Base-by-base conservation (phyloP, 2,797 vertebrate genomes). In the Meda fulgida region DNA sequence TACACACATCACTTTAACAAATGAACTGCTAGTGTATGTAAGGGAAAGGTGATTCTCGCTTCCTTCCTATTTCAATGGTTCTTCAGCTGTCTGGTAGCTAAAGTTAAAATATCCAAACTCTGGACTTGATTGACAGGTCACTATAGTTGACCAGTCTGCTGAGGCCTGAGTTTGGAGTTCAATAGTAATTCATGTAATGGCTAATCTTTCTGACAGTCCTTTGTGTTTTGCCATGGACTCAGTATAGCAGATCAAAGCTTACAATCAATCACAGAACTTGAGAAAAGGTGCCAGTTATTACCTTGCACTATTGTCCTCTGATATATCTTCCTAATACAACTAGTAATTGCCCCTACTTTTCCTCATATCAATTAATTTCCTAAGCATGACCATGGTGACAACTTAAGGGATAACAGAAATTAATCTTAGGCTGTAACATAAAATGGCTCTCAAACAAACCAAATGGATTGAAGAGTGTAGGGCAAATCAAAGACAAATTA, bases 61-160 rank as follows among this genome's bases (percentile, higher is more conserved):
- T 69, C n/a, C 11, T 80, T 73, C 26, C 65, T 4, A 26, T 71
- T 67, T 78, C 5, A 71, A 89, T 93, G 94, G 93, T 93, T 80
- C 90, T 93, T 90, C 94, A 94, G 94, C 93, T 95, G 81, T 95
- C 92, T 95, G 55, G 93, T 93, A 91, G 87, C 93, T 95, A 94
- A 94, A 95, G 93, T 96, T 96, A 93, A 48, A 94, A 95, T 95
- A 94, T 93, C 93, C 95, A 95, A 95, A 94, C 94, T 92, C 93
- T 93, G 40, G 89, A 93, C 91, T 91, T 92, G 92, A 93, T 92
- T 91, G 91, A 90, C 90, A 94, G 93, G 93, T 92, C 91, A 93
- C 96, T 96, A 94, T 87, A 89, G 87, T 82, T 89, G 89, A 80
- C 84, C 75, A 92, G 85, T 87, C 85, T 85, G 82, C 86, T 84